Conservation (phyloP, 2,113 vertebrate genomes). For the Spermophilus dauricus region DNA sequence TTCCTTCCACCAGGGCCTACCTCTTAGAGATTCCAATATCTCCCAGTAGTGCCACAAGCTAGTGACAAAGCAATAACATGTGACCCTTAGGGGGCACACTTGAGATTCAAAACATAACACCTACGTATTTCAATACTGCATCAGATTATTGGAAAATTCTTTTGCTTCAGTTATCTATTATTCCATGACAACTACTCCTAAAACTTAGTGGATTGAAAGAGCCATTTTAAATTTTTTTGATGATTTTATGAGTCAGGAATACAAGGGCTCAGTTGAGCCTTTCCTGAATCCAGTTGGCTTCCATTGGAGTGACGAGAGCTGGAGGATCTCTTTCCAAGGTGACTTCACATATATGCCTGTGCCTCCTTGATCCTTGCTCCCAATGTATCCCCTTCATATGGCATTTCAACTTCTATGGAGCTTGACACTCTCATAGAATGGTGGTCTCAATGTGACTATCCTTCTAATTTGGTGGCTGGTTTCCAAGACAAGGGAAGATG, state of each 20-base stretch:
- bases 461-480: background rate
- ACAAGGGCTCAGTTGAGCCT: background rate
- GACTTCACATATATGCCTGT: background rate
- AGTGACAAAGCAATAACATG: background rate
- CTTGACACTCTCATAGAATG: background rate
- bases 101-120: background rate
- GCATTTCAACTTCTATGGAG: background rate
- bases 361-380: background rate
- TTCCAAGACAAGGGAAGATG: conserved; percentile 23
- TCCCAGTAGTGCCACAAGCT: background rate
- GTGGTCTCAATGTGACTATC: background rate
- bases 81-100: background rate
- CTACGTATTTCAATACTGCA: conserved; percentile 25
- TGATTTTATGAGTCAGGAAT: conserved; percentile 32
- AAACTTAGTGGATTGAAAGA: background rate
- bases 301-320: background rate
- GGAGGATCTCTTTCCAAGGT: background rate
- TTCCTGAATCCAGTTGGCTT: background rate
- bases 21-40: background rate
- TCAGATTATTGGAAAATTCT: background rate
- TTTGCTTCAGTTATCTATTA: background rate
- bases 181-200: background rate
- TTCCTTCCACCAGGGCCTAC: background rate
- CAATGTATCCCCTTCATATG: background rate
- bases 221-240: conserved; percentile 7